phyloP scores from a whole-genome alignment of 2,888 invertebrate species.

The Acronicta aceris region DNA sequence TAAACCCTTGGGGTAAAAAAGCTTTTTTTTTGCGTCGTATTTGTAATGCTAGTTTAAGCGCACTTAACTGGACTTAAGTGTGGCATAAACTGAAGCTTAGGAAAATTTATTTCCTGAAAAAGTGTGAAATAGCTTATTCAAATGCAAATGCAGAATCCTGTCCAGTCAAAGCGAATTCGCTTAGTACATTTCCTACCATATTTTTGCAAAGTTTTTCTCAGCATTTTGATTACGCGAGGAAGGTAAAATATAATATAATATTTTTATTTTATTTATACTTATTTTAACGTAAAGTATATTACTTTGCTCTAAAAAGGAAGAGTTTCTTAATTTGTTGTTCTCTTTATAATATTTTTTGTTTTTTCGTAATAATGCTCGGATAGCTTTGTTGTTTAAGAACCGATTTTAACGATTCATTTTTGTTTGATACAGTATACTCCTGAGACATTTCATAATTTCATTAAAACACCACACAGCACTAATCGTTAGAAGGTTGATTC shows the following conservation, averaged over 20 bases:
- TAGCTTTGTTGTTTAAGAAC: no score
- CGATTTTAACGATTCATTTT: no score
- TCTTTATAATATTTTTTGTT: no score
- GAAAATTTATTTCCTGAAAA: constrained; percentile 51
- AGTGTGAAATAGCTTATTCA: constrained; percentile 60
- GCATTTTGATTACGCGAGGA: constrained; percentile 9
- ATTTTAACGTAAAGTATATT: background rate
- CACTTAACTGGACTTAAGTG: constrained; percentile 46
- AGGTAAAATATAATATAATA: background rate
- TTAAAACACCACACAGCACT: no score
- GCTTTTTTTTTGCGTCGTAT: constrained; percentile 26
- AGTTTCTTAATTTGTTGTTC: no score
- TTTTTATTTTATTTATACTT: background rate
- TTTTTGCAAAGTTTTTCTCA: constrained; percentile 29
- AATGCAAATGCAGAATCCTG: constrained; percentile 53
- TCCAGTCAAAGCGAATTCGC: constrained; percentile 54
- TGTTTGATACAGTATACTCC: no score
- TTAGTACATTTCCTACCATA: constrained; percentile 49
- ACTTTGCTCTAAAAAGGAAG: background rate
- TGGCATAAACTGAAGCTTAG: constrained; percentile 47
- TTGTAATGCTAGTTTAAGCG: constrained; percentile 48
- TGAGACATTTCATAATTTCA: no score
- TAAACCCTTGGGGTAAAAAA: background rate
- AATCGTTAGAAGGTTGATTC: no score
- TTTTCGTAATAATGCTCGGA: no score